Evolutionary conservation across 2,888 invertebrate species (phyloP), one percentile per base, ranked within the genome.

Genomic region (Helobdella robusta): DNA sequence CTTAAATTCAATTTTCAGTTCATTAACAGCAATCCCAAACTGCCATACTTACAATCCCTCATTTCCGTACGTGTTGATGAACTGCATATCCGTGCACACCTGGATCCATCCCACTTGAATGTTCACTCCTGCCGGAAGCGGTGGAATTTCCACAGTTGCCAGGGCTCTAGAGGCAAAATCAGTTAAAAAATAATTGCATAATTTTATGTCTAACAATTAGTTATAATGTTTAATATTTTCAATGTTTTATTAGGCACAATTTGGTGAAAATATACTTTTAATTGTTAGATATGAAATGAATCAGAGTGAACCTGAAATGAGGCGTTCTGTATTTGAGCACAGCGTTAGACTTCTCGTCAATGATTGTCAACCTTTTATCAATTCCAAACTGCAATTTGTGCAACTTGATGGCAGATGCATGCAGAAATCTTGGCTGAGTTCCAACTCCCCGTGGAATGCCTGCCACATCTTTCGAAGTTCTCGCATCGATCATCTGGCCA

Each of bases 21-120:
- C n/a, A n/a, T n/a, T n/a, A n/a, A n/a, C n/a, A n/a, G n/a, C n/a
- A 11, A 20, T 15, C 23, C 20, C 11, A 8, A 23, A 15, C 23
- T 11, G 8, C 23, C 52, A 20, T 28, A 77, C 77, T 76, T 72
- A 79, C 78, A 73, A 73, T 73, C 79, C 79, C 48, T 77, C 75
- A 44, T 74, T 71, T 23, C 77, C 75, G 66, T 79, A 79, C 1
- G 76, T 74, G 67, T 79, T 79, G 65, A 75, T 74, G 70, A 79
- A 79, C 62, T 73, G 74, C 78, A 79, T 78, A 58, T 76, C 75
- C 5, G 76, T 76, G 68, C 79, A 79, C 0, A 78, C 76, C 66
- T 79, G 79, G 18, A 79, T 79, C 79, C 79, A 79, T 5, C 79
- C 79, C 15, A 79, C 73, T 69, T 78, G 77, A 73, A 77, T 76